A percentile compares a stretch with the other conserved stretches of the same genome.
phyloP scores from a whole-genome alignment of 1,140 invertebrate species.

The Gonioctena quinquepunctata region DNA sequence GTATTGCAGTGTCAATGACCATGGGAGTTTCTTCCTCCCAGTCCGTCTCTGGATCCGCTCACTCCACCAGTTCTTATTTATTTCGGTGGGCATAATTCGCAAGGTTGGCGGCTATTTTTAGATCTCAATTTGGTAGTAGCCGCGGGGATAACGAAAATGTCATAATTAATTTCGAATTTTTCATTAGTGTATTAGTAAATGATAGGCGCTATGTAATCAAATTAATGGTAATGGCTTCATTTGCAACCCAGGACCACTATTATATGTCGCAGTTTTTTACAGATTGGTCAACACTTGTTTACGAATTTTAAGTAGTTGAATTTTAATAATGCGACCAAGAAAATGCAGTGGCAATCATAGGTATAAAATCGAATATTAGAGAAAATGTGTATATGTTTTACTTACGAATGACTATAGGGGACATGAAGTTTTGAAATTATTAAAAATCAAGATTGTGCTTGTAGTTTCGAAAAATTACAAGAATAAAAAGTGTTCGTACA shows the following conservation, averaged over 20 bases:
- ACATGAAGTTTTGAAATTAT: no score
- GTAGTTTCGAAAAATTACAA: no score
- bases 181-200: conserved; percentile 8
- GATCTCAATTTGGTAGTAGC: conserved; percentile 2
- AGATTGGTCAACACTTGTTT: no score
- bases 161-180: conserved; percentile 7
- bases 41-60: neutral
- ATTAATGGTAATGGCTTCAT: conserved; percentile 12
- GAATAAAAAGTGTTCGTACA: no score
- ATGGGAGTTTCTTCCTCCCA: neutral
- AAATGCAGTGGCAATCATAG: no score
- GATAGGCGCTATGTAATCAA: neutral
- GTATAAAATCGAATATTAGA: no score
- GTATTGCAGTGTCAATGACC: no score
- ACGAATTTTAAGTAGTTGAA: no score
- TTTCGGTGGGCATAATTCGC: conserved; percentile 19
- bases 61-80: conserved; percentile 12
- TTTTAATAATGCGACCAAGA: no score
- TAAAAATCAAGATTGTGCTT: no score
- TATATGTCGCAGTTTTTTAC: neutral
- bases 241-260: neutral
- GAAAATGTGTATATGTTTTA: no score
- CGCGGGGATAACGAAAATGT: conserved; percentile 11
- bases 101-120: conserved; percentile 20
- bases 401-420: no score